Conservation (phyloP, 2,113 vertebrate genomes). For the Tetrao urogallus region DNA sequence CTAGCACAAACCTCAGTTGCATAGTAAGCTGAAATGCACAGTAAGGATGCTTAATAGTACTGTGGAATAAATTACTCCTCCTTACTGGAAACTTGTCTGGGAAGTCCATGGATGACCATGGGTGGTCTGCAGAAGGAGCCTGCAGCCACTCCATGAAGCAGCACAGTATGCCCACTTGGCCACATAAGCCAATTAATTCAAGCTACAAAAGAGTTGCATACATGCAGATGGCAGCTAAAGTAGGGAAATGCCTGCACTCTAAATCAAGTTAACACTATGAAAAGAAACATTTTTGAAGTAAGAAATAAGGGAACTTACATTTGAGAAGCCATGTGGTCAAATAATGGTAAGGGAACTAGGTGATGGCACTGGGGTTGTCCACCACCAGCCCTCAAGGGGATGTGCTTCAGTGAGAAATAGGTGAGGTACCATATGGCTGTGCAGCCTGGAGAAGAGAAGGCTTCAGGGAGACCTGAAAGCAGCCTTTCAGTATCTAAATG, state of each 20-base stretch:
- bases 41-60: not conserved
- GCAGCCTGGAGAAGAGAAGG: no score
- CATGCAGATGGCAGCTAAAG: conserved; percentile 28
- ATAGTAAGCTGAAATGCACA: not conserved
- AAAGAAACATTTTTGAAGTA: not conserved
- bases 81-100: not conserved
- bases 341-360: not conserved
- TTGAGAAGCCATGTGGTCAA: not conserved
- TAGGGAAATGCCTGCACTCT: conserved; percentile 55
- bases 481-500: no score
- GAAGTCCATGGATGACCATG: not conserved
- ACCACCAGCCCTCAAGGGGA: not conserved
- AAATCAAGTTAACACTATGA: not conserved
- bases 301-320: not conserved
- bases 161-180: not conserved
- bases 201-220: not conserved
- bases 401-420: accelerated
- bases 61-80: not conserved
- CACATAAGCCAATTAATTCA: not conserved
- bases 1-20: not conserved
- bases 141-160: not conserved
- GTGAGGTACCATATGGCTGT: not conserved
- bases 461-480: no score
- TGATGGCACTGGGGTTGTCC: not conserved
- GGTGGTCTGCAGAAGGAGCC: not conserved